Percentiles rank a stretch among this genome's conserved stretches.
These are phyloP conservation scores for Gavialis gangeticus DNA, from an alignment of 2,113 vertebrate genomes.

Conservation along the genomic window DNA sequence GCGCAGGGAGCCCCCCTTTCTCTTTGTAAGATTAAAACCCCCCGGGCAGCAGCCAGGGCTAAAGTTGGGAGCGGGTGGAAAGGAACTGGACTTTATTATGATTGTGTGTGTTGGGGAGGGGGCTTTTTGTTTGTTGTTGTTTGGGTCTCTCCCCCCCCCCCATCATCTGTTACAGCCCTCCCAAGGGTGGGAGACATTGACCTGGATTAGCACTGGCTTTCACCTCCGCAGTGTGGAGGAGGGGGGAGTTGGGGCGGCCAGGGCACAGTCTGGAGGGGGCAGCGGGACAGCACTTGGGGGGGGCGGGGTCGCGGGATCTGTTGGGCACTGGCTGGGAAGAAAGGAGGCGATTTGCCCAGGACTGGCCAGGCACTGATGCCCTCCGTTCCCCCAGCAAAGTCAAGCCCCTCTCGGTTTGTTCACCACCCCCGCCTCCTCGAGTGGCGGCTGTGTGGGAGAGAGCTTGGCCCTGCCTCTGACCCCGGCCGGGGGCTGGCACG, in stretches of 20 bases:
- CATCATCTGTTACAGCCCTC: neutral
- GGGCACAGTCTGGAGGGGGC: neutral
- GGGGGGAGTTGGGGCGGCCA: neutral
- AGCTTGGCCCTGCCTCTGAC: neutral
- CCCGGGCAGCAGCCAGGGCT: constrained; percentile 70
- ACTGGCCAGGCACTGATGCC: too few species aligned
- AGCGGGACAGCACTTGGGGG: too few species aligned
- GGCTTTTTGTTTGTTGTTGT: constrained; percentile 40
- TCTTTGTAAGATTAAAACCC: constrained; percentile 70
- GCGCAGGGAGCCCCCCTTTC: constrained; percentile 76
- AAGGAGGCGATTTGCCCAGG: too few species aligned
- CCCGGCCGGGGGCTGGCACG: neutral
- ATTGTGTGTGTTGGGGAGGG: neutral
- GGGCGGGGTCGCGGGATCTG: too few species aligned
- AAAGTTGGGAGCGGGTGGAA: constrained; percentile 67
- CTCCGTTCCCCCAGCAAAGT: too few species aligned
- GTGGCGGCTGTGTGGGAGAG: too few species aligned
- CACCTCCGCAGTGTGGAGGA: too few species aligned
- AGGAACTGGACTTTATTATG: constrained; percentile 51
- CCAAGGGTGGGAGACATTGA: constrained; percentile 4
- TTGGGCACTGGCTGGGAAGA: too few species aligned
- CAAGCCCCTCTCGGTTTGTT: too few species aligned
- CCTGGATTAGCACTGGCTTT: constrained; percentile 8
- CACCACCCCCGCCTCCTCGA: too few species aligned
- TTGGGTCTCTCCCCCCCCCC: neutral